phyloP scores from a whole-genome alignment of 2,888 invertebrate genomes.

The Spodoptera exigua region DNA sequence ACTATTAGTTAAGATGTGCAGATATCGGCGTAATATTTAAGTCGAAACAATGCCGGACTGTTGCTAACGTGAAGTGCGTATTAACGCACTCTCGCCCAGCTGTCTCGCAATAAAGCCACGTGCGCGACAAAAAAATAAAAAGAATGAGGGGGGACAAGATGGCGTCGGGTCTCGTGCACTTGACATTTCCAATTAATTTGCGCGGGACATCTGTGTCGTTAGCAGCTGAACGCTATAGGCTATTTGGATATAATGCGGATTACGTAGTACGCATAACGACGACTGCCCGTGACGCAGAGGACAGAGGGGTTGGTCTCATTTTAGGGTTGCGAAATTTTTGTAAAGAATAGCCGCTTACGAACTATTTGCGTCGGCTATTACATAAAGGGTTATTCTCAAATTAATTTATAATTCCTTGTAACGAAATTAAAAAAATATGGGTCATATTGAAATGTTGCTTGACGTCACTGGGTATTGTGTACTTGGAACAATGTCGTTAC shows the following conservation, averaged over 20 bases:
- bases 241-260: conserved; percentile 79
- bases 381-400: conserved; percentile 33
- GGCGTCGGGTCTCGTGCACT: conserved; percentile 82
- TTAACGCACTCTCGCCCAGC: conserved; percentile 80
- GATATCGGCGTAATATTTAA: conserved; percentile 41
- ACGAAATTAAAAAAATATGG: conserved; percentile 26
- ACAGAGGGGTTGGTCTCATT: conserved; percentile 50
- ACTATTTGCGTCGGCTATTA: conserved; percentile 34
- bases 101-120: conserved; percentile 85
- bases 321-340: conserved; percentile 49
- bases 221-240: conserved; percentile 84
- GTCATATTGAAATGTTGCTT: conserved; percentile 20
- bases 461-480: conserved; percentile 35
- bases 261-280: conserved; percentile 72
- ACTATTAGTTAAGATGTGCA: conserved; percentile 19
- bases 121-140: conserved; percentile 83
- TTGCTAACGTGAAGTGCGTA: conserved; percentile 72
- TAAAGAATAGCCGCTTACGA: conserved; percentile 18
- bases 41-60: conserved; percentile 38
- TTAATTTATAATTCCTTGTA: conserved; percentile 3
- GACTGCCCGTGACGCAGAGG: conserved; percentile 54
- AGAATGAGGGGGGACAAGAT: conserved; percentile 76
- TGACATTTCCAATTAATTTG: conserved; percentile 90
- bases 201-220: conserved; percentile 86
- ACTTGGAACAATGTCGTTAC: conserved; percentile 14